These are phyloP conservation scores for Diaperis boleti DNA, from an alignment of 2,888 invertebrate genomes.

Conservation along the genomic window DNA sequence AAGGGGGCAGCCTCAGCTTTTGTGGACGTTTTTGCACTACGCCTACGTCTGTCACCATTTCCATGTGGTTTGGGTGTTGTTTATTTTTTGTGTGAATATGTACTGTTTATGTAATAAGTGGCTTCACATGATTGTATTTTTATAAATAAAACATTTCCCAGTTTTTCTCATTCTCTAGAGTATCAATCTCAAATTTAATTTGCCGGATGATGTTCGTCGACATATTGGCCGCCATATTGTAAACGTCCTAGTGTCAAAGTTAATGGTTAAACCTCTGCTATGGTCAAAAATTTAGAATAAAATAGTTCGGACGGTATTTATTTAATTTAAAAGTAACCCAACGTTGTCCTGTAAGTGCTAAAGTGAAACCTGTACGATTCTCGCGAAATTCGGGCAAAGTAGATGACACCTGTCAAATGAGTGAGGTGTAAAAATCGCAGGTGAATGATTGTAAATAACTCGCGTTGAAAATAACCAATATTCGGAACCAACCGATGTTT, in stretches of 20 bases:
- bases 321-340: conserved; percentile 44
- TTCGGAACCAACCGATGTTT: conserved; percentile 39
- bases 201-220: conserved; percentile 43
- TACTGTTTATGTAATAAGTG: too few relatives aligned
- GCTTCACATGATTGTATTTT: too few relatives aligned
- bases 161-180: too few relatives aligned
- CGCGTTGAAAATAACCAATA: conserved; percentile 10
- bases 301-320: conserved; percentile 50
- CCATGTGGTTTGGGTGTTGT: background rate
- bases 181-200: too few relatives aligned
- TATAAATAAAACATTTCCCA: too few relatives aligned
- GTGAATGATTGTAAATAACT: conserved; percentile 51
- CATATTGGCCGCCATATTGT: conserved; percentile 60
- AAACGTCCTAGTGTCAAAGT: conserved; percentile 55
- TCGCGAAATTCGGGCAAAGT: background rate
- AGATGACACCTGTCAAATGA: conserved; percentile 57
- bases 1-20: conserved; percentile 22
- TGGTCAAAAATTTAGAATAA: conserved; percentile 56
- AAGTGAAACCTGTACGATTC: conserved; percentile 17
- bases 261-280: conserved; percentile 54
- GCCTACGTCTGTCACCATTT: background rate
- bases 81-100: too few relatives aligned
- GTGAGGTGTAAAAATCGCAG: conserved; percentile 55
- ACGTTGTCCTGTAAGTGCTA: conserved; percentile 20
- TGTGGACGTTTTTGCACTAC: background rate